Evolutionary conservation across 2,113 vertebrate genomes (phyloP).

Genomic region (Bucco capensis): DNA sequence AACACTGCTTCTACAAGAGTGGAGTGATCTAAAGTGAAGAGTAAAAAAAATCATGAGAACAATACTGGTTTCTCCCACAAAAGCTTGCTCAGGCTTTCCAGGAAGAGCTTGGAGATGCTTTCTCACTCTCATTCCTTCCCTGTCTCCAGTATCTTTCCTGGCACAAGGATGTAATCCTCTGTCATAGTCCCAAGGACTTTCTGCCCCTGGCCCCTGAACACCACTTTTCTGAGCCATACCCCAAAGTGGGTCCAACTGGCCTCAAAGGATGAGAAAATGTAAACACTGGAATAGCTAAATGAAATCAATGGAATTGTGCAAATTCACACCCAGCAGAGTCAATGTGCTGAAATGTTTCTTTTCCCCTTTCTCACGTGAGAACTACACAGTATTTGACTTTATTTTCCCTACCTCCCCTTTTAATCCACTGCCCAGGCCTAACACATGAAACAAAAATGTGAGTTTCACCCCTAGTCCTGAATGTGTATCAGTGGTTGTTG

Average conservation of each 20-base stretch:
- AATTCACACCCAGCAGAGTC: neutral
- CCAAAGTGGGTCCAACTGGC: neutral
- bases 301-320: neutral
- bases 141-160: neutral
- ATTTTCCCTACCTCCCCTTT: neutral
- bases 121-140: neutral
- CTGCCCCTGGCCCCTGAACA: neutral
- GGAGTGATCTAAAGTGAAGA: neutral
- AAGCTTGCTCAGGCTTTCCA: neutral
- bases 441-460: rapidly evolving
- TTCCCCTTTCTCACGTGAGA: neutral
- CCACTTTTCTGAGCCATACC: neutral
- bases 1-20: neutral
- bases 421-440: neutral
- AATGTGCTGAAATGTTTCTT: neutral
- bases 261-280: neutral
- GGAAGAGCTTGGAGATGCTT: neutral
- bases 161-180: neutral
- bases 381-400: neutral
- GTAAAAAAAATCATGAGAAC: neutral
- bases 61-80: neutral
- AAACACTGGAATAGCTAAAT: neutral
- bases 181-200: neutral
- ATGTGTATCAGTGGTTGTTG: neutral
- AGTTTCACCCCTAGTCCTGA: neutral